Evolutionary conservation across 1,140 invertebrate species (phyloP), one percentile per base, ranked within the genome.

Genomic region (Stegodyphus mimosarum): DNA sequence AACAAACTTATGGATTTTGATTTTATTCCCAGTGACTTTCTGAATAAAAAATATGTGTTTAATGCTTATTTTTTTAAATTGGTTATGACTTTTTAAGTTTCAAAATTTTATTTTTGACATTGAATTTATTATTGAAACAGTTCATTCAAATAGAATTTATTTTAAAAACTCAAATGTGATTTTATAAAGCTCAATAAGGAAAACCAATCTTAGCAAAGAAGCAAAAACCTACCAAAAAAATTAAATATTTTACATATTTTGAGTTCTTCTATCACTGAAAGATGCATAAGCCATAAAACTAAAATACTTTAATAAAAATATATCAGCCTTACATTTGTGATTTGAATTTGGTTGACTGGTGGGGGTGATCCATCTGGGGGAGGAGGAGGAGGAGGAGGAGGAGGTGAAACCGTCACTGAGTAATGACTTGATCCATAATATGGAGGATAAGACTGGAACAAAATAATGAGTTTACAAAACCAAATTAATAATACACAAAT

Each of bases 371-470:
- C 49, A 50, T 49, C 33, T 50, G 53, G 9, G 48, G 70, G 69
- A n/a, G 69, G 69, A 63, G 74, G 74, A 33, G 83, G 83, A 49
- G 83, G 74, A 10, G 83, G 83, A 50, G 83, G 83, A 33, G 83
- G 83, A 7, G 74, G 75, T 63, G 72, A 74, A 50, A 85, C 74
- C 17, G 67, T 85, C 33, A 78, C 64, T 11, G 83, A 78, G 52
- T 85, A 85, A 9, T 60, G 18, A 51, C 74, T 60, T 77, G 83
- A 72, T 77, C 74, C 75, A 78, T 77, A 85, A 64, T 77, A 85
- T 13, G 83, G 83, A 49, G 83, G 66, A 18, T 85, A 85, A 33
- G 74, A 17, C 83, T 85, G 10, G 60, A 66, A 85, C 6, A 49
- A 75, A 17, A 75, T 6, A 74, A 33, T 33, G 33, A 33, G 3